Evolutionary conservation across 2,113 vertebrate species (phyloP).

Genomic region (Chelonoidis abingdonii): DNA sequence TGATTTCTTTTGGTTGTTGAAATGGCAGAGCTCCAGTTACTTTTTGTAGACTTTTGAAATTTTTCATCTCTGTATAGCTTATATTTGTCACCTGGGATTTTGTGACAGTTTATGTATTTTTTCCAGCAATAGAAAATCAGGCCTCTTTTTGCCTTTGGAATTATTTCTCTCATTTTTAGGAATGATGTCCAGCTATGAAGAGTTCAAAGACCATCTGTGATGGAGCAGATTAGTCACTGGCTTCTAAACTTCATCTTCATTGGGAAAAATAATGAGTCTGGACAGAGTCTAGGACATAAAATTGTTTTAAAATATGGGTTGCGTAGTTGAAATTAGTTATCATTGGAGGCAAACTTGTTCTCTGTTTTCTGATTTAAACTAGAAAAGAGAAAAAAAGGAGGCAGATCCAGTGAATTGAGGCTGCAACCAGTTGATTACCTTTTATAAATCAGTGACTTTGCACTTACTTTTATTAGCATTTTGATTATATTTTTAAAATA

Average conservation of each 20-base stretch:
- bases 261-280: slow-evolving; percentile 6
- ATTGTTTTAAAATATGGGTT: background rate
- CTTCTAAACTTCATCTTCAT: slow-evolving; percentile 25
- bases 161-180: slow-evolving; percentile 1
- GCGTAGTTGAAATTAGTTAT: background rate
- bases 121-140: background rate
- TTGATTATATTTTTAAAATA: background rate
- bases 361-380: background rate
- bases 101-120: background rate
- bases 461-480: background rate
- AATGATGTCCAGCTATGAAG: background rate
- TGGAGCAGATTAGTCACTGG: slow-evolving; percentile 15
- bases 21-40: background rate
- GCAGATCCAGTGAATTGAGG: background rate
- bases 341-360: background rate
- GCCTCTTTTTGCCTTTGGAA: background rate
- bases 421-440: background rate
- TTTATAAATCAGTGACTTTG: background rate
- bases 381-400: background rate
- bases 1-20: slow-evolving; percentile 21
- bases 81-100: slow-evolving; percentile 9
- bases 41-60: background rate
- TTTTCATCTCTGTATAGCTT: background rate
- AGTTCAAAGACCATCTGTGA: slow-evolving; percentile 41
- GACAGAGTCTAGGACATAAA: background rate